Conservation (phyloP, 1,140 invertebrate genomes). For the Drosophila nigrodunni region DNA sequence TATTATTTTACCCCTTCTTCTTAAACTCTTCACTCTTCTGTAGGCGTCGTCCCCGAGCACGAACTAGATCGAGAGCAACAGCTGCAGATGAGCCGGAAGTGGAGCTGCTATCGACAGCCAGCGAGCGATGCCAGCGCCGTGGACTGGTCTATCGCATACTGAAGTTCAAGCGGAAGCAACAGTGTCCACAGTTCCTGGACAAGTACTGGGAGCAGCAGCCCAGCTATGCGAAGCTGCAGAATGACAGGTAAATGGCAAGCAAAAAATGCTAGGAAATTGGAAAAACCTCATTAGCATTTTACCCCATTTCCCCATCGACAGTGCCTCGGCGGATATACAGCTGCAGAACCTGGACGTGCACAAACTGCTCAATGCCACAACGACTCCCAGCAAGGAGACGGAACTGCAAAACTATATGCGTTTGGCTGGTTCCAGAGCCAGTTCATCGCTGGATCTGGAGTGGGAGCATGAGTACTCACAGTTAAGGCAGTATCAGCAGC, state of each 20-base stretch:
- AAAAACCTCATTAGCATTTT: background rate
- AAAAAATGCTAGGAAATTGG: too few relatives aligned
- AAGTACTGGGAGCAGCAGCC: constrained; percentile 75
- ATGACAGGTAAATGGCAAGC: constrained; percentile 56
- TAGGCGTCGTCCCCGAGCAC: constrained; percentile 53
- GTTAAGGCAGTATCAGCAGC: constrained; percentile 58
- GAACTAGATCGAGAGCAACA: constrained; percentile 22
- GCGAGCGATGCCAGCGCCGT: constrained; percentile 52
- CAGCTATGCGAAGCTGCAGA: constrained; percentile 69
- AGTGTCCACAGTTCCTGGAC: constrained; percentile 69
- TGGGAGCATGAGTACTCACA: constrained; percentile 83
- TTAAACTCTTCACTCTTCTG: background rate
- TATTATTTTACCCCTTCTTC: constrained; percentile 32
- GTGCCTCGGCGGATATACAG: constrained; percentile 66
- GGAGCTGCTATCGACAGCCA: constrained; percentile 61
- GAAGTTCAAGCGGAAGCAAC: constrained; percentile 68
- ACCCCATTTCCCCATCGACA: background rate
- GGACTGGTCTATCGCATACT: constrained; percentile 76
- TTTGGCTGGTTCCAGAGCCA: constrained; percentile 64
- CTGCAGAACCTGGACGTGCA: constrained; percentile 75
- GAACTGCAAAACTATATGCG: constrained; percentile 60
- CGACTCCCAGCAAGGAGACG: constrained; percentile 65
- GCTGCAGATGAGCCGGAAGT: constrained; percentile 63
- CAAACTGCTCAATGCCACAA: constrained; percentile 62
- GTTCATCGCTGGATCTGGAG: constrained; percentile 79